A percentile compares a stretch with the other conserved stretches of the same genome.
These are phyloP conservation scores for Pangasius sanitwongsei DNA, from an alignment of 2,797 vertebrate genomes.

Conservation along the genomic window DNA sequence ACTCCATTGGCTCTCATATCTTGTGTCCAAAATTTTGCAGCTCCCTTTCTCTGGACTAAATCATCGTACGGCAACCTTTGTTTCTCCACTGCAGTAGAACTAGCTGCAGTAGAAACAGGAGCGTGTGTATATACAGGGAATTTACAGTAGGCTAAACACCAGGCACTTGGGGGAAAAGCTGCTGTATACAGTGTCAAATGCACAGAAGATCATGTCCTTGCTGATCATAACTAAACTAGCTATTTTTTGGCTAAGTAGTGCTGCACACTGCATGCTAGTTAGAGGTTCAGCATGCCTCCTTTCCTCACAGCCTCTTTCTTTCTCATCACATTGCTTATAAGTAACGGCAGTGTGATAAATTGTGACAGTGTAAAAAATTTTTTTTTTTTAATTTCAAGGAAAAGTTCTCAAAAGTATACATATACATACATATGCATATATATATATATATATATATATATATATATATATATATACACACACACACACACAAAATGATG, in stretches of 20 bases:
- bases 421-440: too few species aligned
- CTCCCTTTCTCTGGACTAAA: not conserved
- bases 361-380: not conserved
- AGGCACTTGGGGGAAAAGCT: not conserved
- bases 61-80: not conserved
- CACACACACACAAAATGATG: not conserved
- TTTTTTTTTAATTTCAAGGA: too few species aligned
- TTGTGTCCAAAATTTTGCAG: not conserved
- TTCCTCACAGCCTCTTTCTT: not conserved
- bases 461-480: too few species aligned
- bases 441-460: too few species aligned
- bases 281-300: not conserved
- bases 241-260: not conserved
- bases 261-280: not conserved
- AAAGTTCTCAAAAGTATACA: not conserved
- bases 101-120: not conserved
- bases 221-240: not conserved
- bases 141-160: not conserved
- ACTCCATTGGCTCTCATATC: constrained; percentile 3
- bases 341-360: not conserved
- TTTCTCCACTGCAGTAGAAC: not conserved
- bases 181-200: not conserved
- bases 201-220: not conserved
- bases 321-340: not conserved
- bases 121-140: not conserved